Conservation (phyloP, 1,140 invertebrate genomes). For the Acromyrmex heyeri region DNA sequence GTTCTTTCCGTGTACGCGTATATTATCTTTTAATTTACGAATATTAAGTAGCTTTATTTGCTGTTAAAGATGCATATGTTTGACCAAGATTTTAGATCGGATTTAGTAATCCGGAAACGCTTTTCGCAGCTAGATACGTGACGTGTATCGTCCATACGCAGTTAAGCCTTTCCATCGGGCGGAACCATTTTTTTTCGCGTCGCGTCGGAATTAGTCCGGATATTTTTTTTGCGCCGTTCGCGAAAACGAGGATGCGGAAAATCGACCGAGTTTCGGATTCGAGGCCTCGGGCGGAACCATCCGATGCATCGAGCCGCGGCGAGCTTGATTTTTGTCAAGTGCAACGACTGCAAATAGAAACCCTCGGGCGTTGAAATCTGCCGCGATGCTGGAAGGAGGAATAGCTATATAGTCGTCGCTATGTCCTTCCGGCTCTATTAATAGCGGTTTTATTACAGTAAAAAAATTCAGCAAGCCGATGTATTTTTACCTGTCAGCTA, state of each 20-base stretch:
- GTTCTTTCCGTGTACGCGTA: no score
- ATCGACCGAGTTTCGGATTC: conserved; percentile 56
- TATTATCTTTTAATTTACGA: background rate
- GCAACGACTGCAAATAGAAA: conserved; percentile 61
- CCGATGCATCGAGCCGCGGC: conserved; percentile 5
- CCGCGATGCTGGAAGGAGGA: background rate
- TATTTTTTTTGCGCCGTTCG: conserved; percentile 16
- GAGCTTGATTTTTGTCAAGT: conserved; percentile 74
- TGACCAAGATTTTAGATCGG: background rate
- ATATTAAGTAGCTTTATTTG: background rate
- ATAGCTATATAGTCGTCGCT: background rate
- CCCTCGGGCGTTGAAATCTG: conserved; percentile 31
- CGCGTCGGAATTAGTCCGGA: conserved; percentile 24
- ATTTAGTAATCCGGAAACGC: background rate
- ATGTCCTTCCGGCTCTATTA: conserved; percentile 55
- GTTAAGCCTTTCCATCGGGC: background rate
- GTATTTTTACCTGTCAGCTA: conserved; percentile 7
- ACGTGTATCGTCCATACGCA: background rate
- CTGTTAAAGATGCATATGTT: background rate
- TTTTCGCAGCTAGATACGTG: background rate
- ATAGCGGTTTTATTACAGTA: conserved; percentile 40
- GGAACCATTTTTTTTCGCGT: conserved; percentile 33
- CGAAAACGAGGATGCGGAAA: conserved; percentile 49
- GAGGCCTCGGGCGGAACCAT: conserved; percentile 23
- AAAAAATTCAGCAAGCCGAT: conserved; percentile 34